Percentiles rank a stretch among this genome's conserved stretches.
phyloP scores from a whole-genome alignment of 2,113 vertebrate species.

The Neopipo cinnamomea region DNA sequence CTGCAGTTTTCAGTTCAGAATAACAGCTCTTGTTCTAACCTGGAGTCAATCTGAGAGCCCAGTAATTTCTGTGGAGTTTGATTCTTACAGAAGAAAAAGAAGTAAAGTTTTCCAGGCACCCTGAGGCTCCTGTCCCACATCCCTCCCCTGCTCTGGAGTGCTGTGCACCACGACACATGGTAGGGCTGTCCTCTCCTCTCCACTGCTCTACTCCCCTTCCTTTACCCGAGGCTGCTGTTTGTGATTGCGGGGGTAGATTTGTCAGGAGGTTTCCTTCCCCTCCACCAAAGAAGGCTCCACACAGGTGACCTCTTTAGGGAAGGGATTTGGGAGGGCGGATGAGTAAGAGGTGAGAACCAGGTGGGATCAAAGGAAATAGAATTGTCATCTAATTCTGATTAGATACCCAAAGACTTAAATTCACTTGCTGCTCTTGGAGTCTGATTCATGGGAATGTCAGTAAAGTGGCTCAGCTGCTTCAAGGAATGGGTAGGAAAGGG shows the following conservation, averaged over 20 bases:
- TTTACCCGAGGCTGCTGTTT: background rate
- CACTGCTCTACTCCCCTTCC: background rate
- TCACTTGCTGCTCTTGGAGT: background rate
- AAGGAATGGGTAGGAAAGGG: background rate
- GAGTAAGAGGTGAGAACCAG: background rate
- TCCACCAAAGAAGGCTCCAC: background rate
- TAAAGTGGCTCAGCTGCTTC: background rate
- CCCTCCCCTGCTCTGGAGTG: background rate
- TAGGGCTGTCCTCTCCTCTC: background rate
- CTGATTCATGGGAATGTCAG: background rate
- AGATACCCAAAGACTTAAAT: background rate
- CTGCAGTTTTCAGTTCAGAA: background rate
- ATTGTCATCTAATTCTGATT: background rate
- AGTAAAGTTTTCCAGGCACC: background rate
- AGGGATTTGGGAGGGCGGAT: background rate
- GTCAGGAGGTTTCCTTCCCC: background rate
- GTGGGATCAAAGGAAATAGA: slow-evolving; percentile 17
- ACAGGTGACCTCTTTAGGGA: background rate
- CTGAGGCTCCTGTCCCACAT: background rate
- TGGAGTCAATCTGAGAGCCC: background rate
- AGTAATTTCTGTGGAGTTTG: background rate
- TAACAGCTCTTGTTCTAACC: background rate
- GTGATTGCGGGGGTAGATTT: background rate
- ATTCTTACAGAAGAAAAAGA: background rate
- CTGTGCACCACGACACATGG: fast-evolving